phyloP scores from a whole-genome alignment of 2,888 invertebrate genomes.

The Elaeidobius kamerunicus region DNA sequence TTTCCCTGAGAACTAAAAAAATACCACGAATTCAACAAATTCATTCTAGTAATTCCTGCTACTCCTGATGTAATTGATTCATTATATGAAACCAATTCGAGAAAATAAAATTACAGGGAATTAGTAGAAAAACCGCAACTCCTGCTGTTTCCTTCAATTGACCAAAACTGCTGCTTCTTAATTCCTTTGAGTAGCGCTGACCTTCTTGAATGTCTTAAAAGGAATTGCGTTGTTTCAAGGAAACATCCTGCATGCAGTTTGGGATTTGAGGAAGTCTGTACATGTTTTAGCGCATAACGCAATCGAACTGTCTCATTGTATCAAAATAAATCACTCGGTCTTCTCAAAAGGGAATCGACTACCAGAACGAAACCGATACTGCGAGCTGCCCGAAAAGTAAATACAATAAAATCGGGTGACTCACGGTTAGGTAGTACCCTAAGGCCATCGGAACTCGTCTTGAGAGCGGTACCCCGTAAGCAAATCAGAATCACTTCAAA shows the following conservation, averaged over 20 bases:
- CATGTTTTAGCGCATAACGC: too few relatives aligned
- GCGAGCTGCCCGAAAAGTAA: slow-evolving; percentile 5
- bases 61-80: background rate
- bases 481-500: too few relatives aligned
- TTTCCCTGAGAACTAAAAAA: too few relatives aligned
- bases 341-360: too few relatives aligned
- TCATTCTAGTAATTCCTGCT: too few relatives aligned
- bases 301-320: too few relatives aligned
- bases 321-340: too few relatives aligned
- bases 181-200: slow-evolving; percentile 6
- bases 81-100: background rate
- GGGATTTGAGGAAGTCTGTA: too few relatives aligned
- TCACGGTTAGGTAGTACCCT: slow-evolving; percentile 3
- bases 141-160: slow-evolving; percentile 6
- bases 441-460: slow-evolving; percentile 3
- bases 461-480: slow-evolving; percentile 1
- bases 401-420: slow-evolving; percentile 7
- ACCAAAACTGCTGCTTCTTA: background rate
- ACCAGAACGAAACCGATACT: slow-evolving; percentile 5
- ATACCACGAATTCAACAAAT: too few relatives aligned
- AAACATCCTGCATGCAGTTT: too few relatives aligned
- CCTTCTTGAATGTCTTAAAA: slow-evolving; percentile 1
- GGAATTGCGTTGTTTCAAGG: slow-evolving; percentile 2
- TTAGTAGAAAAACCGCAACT: background rate
- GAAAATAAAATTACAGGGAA: background rate